Base-by-base conservation (phyloP, 2,888 invertebrate genomes). In the Allophyes oxyacanthae region DNA sequence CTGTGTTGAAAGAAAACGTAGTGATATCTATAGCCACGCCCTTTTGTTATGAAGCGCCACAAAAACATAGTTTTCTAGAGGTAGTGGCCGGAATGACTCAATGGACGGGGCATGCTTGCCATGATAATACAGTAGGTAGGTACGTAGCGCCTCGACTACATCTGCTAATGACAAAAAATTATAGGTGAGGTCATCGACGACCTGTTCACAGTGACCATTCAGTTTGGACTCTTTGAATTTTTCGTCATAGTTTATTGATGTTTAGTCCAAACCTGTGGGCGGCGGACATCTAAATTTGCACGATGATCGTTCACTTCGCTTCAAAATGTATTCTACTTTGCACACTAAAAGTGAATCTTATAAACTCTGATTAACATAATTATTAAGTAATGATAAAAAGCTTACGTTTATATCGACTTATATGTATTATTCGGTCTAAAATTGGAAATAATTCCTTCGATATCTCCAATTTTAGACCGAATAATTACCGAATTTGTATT, bases 81-180 rank as follows among this genome's bases (percentile, higher is more conserved):
- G 72, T 69, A 61, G 68, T 46, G 54, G 57, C 57, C 45, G 54
- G 41, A 70, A 73, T 83, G 83, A 83, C 72, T 82, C 78, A 79
- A 69, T 77, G 74, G 74, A 66, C 79, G 77, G 84, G 71, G 71
- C 69, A 79, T 72, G 78, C 70, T 69, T 64, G 74, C 66, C 75
- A 74, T 79, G 78, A 85, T 85, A 83, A 83, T 79, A 56, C 34
- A 64, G 45, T 34, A 71, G n/a, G n/a, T n/a, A n/a, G n/a, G n/a
- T n/a, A n/a, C 67, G 58, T 44, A 59, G 40, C 60, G 56, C 59
- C 56, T 59, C 57, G 55, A 59, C 60, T 71, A 62, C 71, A 71
- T 76, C 78, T 82, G 82, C 76, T 85, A 85, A 84, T 86, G 79
- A 78, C 82, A 87, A 86, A 85, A 87, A 84, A 81, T 77, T 73